Percentiles rank a stretch among this genome's conserved stretches.
Conservation (phyloP, 2,113 vertebrate genomes). For the Notarius quadriscutis region DNA sequence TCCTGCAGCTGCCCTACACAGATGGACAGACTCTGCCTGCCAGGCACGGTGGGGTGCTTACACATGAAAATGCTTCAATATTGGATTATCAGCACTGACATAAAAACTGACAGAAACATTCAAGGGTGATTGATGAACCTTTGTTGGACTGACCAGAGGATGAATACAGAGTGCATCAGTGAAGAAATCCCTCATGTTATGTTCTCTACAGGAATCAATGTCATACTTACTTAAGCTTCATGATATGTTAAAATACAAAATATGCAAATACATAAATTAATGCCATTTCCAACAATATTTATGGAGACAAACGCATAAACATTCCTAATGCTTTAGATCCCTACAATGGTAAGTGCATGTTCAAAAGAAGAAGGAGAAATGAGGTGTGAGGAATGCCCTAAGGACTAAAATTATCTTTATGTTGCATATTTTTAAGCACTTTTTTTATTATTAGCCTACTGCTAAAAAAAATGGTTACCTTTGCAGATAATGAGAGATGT, state of each 20-base stretch:
- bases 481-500: too few species aligned
- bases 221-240: not conserved
- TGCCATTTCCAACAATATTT: not conserved
- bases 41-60: conserved; percentile 17
- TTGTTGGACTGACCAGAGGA: conserved; percentile 30
- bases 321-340: not conserved
- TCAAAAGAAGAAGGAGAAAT: not conserved
- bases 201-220: not conserved
- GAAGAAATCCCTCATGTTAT: not conserved
- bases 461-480: too few species aligned
- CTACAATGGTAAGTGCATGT: not conserved
- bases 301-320: not conserved
- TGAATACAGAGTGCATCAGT: conserved; percentile 20
- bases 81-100: conserved; percentile 17
- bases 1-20: conserved; percentile 33
- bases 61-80: conserved; percentile 9
- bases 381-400: not conserved
- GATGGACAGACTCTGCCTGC: conserved; percentile 30
- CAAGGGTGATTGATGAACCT: conserved; percentile 12
- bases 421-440: not conserved
- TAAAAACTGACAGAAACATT: not conserved
- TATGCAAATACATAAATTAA: not conserved
- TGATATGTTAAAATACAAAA: not conserved
- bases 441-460: not conserved
- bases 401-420: not conserved